Base-by-base conservation (phyloP, 2,113 vertebrate genomes). In the Aix galericulata region DNA sequence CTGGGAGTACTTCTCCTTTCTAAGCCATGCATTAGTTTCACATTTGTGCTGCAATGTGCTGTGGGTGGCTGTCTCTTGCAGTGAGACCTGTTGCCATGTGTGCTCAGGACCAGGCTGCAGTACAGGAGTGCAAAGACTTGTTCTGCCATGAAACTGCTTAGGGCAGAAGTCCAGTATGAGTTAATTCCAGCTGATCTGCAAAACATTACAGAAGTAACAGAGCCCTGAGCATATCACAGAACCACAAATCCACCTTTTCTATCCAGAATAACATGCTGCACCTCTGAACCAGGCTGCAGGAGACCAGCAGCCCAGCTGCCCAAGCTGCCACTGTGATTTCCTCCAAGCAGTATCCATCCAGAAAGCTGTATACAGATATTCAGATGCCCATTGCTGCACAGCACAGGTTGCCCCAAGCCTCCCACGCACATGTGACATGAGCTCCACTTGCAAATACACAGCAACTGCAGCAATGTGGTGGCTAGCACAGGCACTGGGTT, bases 401-500 rank as follows among this genome's bases (percentile, higher is more conserved):
- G 11, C 8, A 2, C 10, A 3, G 66, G 20, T n/a, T 67, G 27
- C 32, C 18, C 22, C 2, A 1, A 31, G 22, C 55, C 16, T 17
- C 29, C 31, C 13, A 2, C 8, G 8, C 6, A 12, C 20, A 32
- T 31, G 42, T 1, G 29, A 14, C 1, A 4, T 29, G 7, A 29
- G 9, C 14, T 14, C 40, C 2, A 0, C 22, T 3, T 36, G 17
- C 38, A 56, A 7, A 9, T 4, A 6, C 34, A 12, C 18, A 26
- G 4, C 0, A 5, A 4, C 48, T 17, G 6, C 2, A 3, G 2
- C 40, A 8, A 5, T 0, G 3, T 14, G 9, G n/a, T 1, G 10
- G 21, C 3, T 14, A 11, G 6, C 17, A 29, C 7, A 6, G 1
- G 17, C 13, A 2, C 0, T 0, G 32, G 1, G 0, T 7, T 20